A percentile compares a stretch with the other conserved stretches of the same genome.
Evolutionary conservation across 2,113 vertebrate genomes (phyloP).

Genomic region (Heterocephalus glaber): DNA sequence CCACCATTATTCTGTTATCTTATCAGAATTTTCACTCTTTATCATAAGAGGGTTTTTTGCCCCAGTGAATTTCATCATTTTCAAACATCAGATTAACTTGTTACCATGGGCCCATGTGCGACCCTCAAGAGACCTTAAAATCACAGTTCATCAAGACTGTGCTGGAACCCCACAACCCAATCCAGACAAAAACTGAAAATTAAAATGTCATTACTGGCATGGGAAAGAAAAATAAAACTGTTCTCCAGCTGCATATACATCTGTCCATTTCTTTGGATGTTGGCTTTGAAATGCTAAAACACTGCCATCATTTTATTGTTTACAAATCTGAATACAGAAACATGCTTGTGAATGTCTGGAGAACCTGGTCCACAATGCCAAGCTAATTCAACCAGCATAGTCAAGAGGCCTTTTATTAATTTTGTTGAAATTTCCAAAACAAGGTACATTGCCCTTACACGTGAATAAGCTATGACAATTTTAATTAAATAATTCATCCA

Average conservation of each 20-base stretch:
- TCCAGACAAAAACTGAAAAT: slow-evolving; percentile 26
- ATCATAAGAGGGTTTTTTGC: not conserved
- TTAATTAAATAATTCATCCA: not conserved
- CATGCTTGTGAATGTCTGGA: not conserved
- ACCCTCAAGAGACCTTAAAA: slow-evolving; percentile 21
- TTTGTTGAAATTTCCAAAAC: slow-evolving; percentile 14
- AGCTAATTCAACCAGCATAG: not conserved
- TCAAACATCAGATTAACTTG: slow-evolving; percentile 59
- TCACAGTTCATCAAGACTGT: not conserved
- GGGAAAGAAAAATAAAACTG: not conserved
- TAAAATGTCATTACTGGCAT: not conserved
- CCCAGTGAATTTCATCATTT: slow-evolving; percentile 41
- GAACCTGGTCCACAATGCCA: not conserved
- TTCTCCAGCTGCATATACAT: slow-evolving; percentile 62
- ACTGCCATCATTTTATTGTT: slow-evolving; percentile 46
- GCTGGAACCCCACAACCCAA: not conserved
- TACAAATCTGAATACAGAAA: slow-evolving; percentile 9
- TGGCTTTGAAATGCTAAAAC: slow-evolving; percentile 72
- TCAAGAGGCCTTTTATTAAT: not conserved
- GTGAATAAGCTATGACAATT: not conserved
- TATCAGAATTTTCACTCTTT: slow-evolving; percentile 52
- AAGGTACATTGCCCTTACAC: not conserved
- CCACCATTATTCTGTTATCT: slow-evolving; percentile 33
- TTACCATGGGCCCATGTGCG: not conserved
- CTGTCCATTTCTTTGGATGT: slow-evolving; percentile 53